These are phyloP conservation scores for Latrodectus hesperus DNA, from an alignment of 2,888 invertebrate species.

Conservation along the genomic window DNA sequence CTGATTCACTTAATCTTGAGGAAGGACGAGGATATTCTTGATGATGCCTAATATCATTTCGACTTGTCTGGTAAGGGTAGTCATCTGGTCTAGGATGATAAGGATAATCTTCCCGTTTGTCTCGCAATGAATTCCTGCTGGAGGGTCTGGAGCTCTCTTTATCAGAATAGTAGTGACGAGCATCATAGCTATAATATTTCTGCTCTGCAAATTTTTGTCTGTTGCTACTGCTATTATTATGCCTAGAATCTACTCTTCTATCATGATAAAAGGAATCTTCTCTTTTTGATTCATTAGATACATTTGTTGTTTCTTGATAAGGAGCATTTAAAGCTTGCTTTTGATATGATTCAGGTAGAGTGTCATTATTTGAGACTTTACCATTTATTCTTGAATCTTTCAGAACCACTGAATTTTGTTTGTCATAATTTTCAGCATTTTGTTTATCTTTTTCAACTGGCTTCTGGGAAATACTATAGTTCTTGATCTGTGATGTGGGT, in stretches of 20 bases:
- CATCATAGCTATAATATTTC: conserved; percentile 59
- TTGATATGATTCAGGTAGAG: conserved; percentile 4
- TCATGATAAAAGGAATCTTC: background rate
- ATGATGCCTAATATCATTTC: conserved; percentile 32
- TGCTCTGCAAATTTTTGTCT: conserved; percentile 48
- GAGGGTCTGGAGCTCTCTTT: conserved; percentile 70
- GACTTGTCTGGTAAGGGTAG: conserved; percentile 30
- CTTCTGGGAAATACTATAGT: background rate
- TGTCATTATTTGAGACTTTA: background rate
- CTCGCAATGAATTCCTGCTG: conserved; percentile 65
- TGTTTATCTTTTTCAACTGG: conserved; percentile 3
- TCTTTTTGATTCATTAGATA: no score
- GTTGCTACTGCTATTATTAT: background rate
- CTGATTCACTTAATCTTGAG: conserved; percentile 65
- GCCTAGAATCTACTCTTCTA: conserved; percentile 24
- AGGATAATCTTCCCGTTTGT: conserved; percentile 48
- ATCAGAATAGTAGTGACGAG: conserved; percentile 67
- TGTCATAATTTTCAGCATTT: conserved; percentile 2
- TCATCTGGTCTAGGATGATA: conserved; percentile 49
- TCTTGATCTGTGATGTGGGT: background rate
- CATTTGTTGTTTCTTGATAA: conserved; percentile 3
- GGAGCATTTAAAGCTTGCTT: conserved; percentile 4
- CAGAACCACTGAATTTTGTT: conserved; percentile 14
- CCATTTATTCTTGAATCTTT: conserved; percentile 55
- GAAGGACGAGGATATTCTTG: conserved; percentile 61